Evolutionary conservation across 2,797 vertebrate species (phyloP).

Genomic region (Anableps anableps): DNA sequence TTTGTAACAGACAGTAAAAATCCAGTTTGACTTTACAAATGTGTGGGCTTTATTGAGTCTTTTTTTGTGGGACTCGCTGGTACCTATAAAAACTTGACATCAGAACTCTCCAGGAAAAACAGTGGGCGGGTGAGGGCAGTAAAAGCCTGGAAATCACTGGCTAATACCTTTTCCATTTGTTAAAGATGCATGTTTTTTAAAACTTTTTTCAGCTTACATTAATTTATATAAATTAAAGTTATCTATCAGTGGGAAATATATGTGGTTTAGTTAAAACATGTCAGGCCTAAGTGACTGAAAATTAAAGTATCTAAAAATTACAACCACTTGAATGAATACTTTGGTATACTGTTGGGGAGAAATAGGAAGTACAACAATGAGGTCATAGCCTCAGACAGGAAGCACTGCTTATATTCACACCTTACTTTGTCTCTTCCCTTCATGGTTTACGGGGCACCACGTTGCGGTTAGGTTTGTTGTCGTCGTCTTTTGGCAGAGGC

Average conservation of each 20-base stretch:
- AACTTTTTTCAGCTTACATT: neutral
- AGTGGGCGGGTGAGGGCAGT: neutral
- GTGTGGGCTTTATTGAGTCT: neutral
- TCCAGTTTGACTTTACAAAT: neutral
- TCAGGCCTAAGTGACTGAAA: neutral
- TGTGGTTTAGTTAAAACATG: neutral
- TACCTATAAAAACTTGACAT: neutral
- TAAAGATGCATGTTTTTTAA: neutral
- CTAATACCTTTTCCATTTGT: neutral
- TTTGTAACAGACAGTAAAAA: neutral
- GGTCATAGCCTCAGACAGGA: conserved; percentile 23
- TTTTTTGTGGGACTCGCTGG: neutral
- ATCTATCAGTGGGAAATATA: neutral
- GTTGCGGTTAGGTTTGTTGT: conserved; percentile 9
- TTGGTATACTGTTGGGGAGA: neutral
- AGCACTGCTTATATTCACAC: conserved; percentile 19
- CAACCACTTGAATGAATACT: neutral
- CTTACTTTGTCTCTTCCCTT: conserved; percentile 11
- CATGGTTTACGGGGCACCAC: conserved; percentile 13
- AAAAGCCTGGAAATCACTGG: neutral
- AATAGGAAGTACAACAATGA: neutral
- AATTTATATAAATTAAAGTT: neutral
- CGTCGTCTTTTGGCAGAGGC: conserved; percentile 18
- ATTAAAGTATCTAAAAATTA: neutral
- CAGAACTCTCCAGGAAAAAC: neutral